A percentile compares a stretch with the other conserved stretches of the same genome.
Evolutionary conservation across 2,113 vertebrate species (phyloP).

Genomic region (Nothoprocta pentlandii): DNA sequence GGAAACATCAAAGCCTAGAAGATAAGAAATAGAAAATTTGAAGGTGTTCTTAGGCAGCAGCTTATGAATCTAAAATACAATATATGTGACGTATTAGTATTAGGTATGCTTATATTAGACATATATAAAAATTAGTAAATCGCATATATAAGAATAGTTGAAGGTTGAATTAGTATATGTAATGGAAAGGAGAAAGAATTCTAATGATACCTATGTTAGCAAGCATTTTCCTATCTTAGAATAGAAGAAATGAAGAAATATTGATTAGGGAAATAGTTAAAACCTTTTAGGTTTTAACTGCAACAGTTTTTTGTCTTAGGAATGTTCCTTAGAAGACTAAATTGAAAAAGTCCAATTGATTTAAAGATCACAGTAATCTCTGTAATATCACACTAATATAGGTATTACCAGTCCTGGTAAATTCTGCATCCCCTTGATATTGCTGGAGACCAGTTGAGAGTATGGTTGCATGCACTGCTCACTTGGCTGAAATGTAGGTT

Average conservation of each 20-base stretch:
- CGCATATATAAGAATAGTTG: neutral
- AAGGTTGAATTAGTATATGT: neutral
- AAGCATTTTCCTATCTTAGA: neutral
- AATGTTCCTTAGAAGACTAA: neutral
- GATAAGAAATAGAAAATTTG: neutral
- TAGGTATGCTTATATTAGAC: neutral
- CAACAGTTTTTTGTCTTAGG: neutral
- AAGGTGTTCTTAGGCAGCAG: neutral
- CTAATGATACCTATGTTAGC: neutral
- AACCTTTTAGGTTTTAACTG: neutral
- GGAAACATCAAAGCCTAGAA: neutral
- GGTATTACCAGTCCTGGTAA: neutral
- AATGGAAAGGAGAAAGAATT: neutral
- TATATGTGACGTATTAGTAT: neutral
- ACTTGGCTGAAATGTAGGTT: neutral
- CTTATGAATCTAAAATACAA: neutral
- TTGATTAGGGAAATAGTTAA: neutral
- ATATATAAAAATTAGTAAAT: no score
- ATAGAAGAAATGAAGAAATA: neutral
- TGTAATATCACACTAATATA: no score
- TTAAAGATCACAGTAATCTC: neutral
- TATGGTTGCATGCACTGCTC: neutral
- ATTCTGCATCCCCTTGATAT: neutral
- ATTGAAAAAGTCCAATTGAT: neutral
- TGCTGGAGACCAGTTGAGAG: neutral